These are phyloP conservation scores for Eleutherodactylus coqui DNA, from an alignment of 2,797 vertebrate species.

Conservation along the genomic window DNA sequence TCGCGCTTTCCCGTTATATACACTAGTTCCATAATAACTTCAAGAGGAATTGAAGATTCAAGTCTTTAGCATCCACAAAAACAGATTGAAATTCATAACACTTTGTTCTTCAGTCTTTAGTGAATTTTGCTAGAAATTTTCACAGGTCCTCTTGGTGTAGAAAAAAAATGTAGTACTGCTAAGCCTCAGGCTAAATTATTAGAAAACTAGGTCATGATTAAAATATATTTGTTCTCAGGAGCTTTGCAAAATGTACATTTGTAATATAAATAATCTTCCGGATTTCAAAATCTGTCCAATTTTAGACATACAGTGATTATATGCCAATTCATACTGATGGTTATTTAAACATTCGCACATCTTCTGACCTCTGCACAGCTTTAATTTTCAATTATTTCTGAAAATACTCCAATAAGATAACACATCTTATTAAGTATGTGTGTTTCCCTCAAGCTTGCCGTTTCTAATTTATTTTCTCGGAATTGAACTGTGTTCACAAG, in stretches of 20 bases:
- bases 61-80: conserved; percentile 10
- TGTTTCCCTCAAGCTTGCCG: conserved; percentile 42
- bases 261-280: conserved; percentile 15
- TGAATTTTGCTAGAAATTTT: conserved; percentile 20
- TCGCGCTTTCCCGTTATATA: neutral
- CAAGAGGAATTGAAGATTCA: conserved; percentile 31
- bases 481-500: conserved; percentile 63
- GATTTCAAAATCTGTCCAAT: conserved; percentile 31
- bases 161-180: conserved; percentile 11
- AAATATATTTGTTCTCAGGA: conserved; percentile 34
- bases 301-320: conserved; percentile 15
- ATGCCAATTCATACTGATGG: conserved; percentile 23
- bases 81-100: conserved; percentile 23
- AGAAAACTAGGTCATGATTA: conserved; percentile 48
- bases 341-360: conserved; percentile 46
- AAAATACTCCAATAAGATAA: conserved; percentile 58
- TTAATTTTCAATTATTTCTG: conserved; percentile 66
- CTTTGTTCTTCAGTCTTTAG: conserved; percentile 1
- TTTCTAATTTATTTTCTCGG: conserved; percentile 59
- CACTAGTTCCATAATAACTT: neutral
- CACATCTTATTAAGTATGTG: conserved; percentile 58
- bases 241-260: conserved; percentile 27
- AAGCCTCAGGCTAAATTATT: conserved; percentile 47
- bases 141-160: neutral
- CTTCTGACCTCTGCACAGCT: conserved; percentile 66